Evolutionary conservation across 2,113 vertebrate genomes (phyloP).

Genomic region (Lipophrys pholis): DNA sequence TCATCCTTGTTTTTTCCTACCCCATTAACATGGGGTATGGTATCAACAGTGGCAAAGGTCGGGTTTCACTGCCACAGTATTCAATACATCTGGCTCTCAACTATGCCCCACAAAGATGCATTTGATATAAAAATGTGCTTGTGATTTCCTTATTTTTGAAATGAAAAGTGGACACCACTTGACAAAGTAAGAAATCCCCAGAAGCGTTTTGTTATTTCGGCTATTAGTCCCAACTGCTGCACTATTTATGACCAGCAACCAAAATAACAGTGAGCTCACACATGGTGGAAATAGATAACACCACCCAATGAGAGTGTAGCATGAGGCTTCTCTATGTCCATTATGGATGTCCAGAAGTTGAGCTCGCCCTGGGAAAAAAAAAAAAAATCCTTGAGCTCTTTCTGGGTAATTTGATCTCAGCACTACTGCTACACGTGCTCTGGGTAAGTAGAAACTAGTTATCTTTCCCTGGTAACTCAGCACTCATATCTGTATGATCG

Average conservation of each 20-base stretch:
- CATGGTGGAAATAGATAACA: conserved; percentile 47
- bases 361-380: conserved; percentile 19
- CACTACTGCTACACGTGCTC: not conserved
- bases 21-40: conserved; percentile 5
- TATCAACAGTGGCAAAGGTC: conserved; percentile 15
- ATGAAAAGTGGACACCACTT: conserved; percentile 35
- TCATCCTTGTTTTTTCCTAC: conserved; percentile 21
- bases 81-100: not conserved
- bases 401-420: conserved; percentile 10
- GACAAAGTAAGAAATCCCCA: conserved; percentile 39
- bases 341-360: conserved; percentile 23
- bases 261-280: conserved; percentile 71
- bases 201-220: not conserved
- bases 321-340: conserved; percentile 21
- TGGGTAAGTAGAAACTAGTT: not conserved
- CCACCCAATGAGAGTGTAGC: conserved; percentile 28
- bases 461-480: not conserved
- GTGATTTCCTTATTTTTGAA: conserved; percentile 1
- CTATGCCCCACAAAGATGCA: not conserved
- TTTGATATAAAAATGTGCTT: not conserved
- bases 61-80: conserved; percentile 23
- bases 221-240: conserved; percentile 58
- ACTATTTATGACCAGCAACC: conserved; percentile 75
- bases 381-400: not conserved
- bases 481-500: not conserved